Conservation (phyloP, 2,888 invertebrate species). For the Polia nebulosa region DNA sequence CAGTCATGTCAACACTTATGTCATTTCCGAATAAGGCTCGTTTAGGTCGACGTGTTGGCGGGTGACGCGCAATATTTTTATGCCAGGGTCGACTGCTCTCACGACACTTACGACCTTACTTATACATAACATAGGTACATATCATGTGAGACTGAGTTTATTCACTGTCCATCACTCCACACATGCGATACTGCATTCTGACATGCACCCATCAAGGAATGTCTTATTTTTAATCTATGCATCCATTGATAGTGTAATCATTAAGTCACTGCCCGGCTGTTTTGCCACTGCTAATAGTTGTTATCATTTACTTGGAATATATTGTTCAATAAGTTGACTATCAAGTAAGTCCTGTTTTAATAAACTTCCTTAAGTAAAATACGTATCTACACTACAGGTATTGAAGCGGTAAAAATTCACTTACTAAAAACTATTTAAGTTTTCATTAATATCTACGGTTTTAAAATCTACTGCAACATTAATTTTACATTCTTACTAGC, state of each 20-base stretch:
- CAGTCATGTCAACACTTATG: conserved; percentile 62
- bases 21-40: conserved; percentile 75
- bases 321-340: not conserved
- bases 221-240: conserved; percentile 18
- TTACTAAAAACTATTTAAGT: not conserved
- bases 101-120: conserved; percentile 57
- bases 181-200: not conserved
- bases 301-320: conserved; percentile 18
- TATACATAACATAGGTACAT: conserved; percentile 4
- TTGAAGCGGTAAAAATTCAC: not conserved
- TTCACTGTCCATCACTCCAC: conserved; percentile 7
- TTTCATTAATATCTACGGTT: not conserved
- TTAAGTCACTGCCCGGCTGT: not conserved
- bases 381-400: not conserved
- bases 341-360: not conserved
- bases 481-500: not conserved
- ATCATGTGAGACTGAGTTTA: conserved; percentile 1
- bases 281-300: conserved; percentile 23
- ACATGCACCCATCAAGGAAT: conserved; percentile 2
- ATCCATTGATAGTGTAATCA: conserved; percentile 16
- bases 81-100: conserved; percentile 82
- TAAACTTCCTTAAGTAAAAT: not conserved
- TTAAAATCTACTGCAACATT: not conserved
- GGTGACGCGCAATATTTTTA: conserved; percentile 75
- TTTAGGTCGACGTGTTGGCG: conserved; percentile 80